A percentile compares a stretch with the other conserved stretches of the same genome.
phyloP scores from a whole-genome alignment of 35 echinoderm and acorn worm genomes.

The Apostichopus californicus region DNA sequence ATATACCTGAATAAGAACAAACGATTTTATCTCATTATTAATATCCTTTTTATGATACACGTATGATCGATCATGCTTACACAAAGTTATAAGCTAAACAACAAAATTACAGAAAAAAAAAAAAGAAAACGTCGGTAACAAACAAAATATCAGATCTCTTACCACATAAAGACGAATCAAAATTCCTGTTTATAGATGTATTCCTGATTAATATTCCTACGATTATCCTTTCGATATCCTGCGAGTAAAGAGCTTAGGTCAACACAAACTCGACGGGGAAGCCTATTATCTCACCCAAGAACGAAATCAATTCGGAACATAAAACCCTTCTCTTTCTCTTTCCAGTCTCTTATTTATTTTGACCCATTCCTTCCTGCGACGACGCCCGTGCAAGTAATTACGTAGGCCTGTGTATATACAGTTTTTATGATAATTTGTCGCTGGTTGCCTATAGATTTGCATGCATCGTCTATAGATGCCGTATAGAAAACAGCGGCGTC shows the following conservation, averaged over 20 bases:
- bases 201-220: no score
- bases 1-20: no score
- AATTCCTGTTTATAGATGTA: no score
- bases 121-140: no score
- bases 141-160: no score
- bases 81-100: no score
- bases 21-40: no score
- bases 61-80: no score
- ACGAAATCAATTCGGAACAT: not conserved
- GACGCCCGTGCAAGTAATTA: constrained; percentile 36
- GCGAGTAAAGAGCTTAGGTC: not conserved
- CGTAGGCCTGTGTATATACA: not conserved
- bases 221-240: no score
- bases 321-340: not conserved
- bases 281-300: not conserved
- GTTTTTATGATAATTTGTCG: constrained; percentile 45
- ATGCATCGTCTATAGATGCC: not conserved
- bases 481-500: not conserved
- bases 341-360: not conserved
- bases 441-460: not conserved
- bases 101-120: no score
- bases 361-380: not conserved
- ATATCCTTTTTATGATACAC: no score
- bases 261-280: not conserved
- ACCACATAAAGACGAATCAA: no score